Percentiles rank a stretch among this genome's conserved stretches.
Evolutionary conservation across 2,113 vertebrate genomes (phyloP).

Genomic region (Barbus barbus): DNA sequence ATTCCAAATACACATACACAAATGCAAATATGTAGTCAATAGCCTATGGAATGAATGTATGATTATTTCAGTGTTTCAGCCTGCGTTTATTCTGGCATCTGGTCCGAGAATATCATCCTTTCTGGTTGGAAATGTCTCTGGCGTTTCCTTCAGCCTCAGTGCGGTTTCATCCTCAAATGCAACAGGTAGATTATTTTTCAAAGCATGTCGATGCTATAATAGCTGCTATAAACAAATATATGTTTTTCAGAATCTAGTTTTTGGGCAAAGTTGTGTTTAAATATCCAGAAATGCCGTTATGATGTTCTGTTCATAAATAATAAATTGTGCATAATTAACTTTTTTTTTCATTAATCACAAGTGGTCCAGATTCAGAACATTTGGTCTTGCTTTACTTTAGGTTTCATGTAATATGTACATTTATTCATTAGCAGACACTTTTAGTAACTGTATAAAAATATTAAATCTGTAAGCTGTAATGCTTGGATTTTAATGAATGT

Average conservation of each 20-base stretch:
- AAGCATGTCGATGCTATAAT: neutral
- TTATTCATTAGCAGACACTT: too few species aligned
- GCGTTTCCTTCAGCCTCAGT: constrained; percentile 73
- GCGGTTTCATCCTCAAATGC: constrained; percentile 60
- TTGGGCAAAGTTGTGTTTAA: too few species aligned
- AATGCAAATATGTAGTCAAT: neutral
- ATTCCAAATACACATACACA: neutral
- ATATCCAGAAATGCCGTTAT: neutral
- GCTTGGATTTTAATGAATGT: neutral
- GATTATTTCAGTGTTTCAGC: constrained; percentile 80
- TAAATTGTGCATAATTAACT: neutral
- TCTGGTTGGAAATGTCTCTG: constrained; percentile 77
- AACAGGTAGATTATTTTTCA: constrained; percentile 62
- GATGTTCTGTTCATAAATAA: neutral
- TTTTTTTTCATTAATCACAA: too few species aligned
- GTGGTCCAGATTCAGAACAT: too few species aligned
- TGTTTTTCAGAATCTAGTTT: too few species aligned
- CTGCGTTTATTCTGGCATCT: constrained; percentile 75
- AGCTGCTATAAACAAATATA: too few species aligned
- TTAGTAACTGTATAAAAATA: too few species aligned
- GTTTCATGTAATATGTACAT: too few species aligned
- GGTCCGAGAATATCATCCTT: constrained; percentile 69
- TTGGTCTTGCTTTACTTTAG: too few species aligned
- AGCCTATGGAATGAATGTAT: neutral
- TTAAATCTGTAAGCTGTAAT: neutral